Conservation (phyloP, 2,888 invertebrate genomes). For the Agrotis puta region DNA sequence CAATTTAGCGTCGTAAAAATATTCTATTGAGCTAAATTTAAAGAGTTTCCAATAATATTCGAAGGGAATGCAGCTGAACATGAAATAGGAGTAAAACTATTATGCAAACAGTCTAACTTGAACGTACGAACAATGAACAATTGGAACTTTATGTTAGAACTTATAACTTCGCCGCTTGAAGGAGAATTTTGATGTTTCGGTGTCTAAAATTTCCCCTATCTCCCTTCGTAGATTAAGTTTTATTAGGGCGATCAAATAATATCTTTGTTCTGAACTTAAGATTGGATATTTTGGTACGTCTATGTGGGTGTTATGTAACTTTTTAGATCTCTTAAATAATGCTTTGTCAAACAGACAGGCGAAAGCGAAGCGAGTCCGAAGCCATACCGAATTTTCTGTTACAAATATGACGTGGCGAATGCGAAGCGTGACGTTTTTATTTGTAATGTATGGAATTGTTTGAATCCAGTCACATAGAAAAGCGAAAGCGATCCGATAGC, state of each 20-base stretch:
- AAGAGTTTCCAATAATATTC: slow-evolving; percentile 76
- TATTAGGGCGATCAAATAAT: slow-evolving; percentile 6
- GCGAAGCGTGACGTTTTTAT: too few relatives aligned
- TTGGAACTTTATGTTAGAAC: slow-evolving; percentile 79
- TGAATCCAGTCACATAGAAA: too few relatives aligned
- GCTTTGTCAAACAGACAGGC: too few relatives aligned
- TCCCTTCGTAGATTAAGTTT: slow-evolving; percentile 30
- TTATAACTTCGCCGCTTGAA: slow-evolving; percentile 70
- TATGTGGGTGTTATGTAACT: background rate
- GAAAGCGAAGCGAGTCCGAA: too few relatives aligned
- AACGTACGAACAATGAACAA: slow-evolving; percentile 77
- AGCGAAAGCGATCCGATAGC: too few relatives aligned
- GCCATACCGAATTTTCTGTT: too few relatives aligned
- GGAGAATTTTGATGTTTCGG: slow-evolving; percentile 70
- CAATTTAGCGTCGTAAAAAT: slow-evolving; percentile 70
- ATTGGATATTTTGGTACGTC: too few relatives aligned
- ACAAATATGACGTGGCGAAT: too few relatives aligned
- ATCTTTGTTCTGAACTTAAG: background rate
- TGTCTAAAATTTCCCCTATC: slow-evolving; percentile 54
- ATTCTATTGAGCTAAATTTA: slow-evolving; percentile 74
- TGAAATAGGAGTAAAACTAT: slow-evolving; percentile 85
- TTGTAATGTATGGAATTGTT: too few relatives aligned
- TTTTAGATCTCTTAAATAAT: too few relatives aligned
- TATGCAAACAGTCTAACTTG: slow-evolving; percentile 82
- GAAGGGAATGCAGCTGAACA: slow-evolving; percentile 74